A percentile compares a stretch with the other conserved stretches of the same genome.
Evolutionary conservation across 2,888 invertebrate species (phyloP).

Genomic region (Cephalotes varians): DNA sequence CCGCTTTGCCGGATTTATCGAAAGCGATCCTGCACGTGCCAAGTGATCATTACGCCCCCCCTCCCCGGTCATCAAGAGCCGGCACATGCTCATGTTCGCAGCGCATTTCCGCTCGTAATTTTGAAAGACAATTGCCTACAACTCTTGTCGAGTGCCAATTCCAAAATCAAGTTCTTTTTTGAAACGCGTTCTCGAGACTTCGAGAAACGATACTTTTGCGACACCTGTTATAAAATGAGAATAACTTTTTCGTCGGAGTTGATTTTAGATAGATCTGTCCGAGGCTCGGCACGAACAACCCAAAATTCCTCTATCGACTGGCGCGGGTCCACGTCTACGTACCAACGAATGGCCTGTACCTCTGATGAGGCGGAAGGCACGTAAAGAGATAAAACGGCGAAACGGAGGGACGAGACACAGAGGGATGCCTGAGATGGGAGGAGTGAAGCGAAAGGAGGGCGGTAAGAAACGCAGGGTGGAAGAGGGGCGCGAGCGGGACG

Average conservation of each 20-base stretch:
- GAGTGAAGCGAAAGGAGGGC: slow-evolving; percentile 33
- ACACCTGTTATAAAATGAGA: not conserved
- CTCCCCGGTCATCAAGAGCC: slow-evolving; percentile 51
- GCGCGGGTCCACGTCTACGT: slow-evolving; percentile 55
- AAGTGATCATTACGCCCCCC: slow-evolving; percentile 64
- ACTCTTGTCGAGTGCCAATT: not conserved
- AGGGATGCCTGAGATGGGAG: slow-evolving; percentile 54
- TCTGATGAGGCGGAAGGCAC: slow-evolving; percentile 75
- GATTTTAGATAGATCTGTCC: not conserved
- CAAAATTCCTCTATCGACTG: slow-evolving; percentile 67
- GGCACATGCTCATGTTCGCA: slow-evolving; percentile 35
- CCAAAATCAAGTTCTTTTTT: not conserved
- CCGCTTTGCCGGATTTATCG: slow-evolving; percentile 61
- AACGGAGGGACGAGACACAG: slow-evolving; percentile 69
- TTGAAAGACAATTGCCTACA: not conserved
- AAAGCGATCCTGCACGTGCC: slow-evolving; percentile 63
- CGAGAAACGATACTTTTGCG: not conserved
- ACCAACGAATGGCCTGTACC: slow-evolving; percentile 66
- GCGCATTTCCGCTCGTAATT: slow-evolving; percentile 19
- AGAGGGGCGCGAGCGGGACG: slow-evolving; percentile 55
- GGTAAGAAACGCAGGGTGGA: slow-evolving; percentile 23
- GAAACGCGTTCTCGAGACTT: not conserved
- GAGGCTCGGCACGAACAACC: slow-evolving; percentile 4
- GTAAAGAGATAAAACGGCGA: slow-evolving; percentile 75
- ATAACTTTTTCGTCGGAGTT: not conserved